These are phyloP conservation scores for Hypomesus transpacificus DNA, from an alignment of 2,113 vertebrate species.

Conservation along the genomic window DNA sequence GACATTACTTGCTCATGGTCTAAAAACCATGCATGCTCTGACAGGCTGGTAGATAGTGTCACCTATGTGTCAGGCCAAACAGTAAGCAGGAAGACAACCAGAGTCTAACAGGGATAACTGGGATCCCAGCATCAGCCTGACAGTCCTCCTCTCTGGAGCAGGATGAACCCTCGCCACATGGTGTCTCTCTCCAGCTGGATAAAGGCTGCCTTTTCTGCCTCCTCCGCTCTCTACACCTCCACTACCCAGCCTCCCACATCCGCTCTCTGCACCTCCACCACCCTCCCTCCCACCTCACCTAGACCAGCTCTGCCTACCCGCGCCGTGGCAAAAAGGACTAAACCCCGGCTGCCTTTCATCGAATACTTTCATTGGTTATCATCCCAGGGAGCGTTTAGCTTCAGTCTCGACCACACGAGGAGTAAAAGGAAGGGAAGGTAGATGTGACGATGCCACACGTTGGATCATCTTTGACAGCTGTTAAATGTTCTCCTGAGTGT, in stretches of 20 bases:
- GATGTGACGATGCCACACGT: constrained; percentile 48
- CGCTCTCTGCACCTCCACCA: too few relatives aligned
- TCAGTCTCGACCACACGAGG: neutral
- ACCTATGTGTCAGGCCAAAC: neutral
- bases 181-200: constrained; percentile 78
- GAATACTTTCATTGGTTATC: neutral
- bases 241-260: constrained; percentile 39
- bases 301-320: neutral
- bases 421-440: constrained; percentile 13
- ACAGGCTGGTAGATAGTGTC: too few relatives aligned
- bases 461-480: constrained; percentile 61
- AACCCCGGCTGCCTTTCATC: constrained; percentile 37
- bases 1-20: too few relatives aligned
- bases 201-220: constrained; percentile 52
- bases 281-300: constrained; percentile 20
- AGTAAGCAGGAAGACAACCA: neutral
- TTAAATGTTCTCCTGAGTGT: constrained; percentile 66
- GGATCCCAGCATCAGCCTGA: constrained; percentile 15
- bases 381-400: neutral
- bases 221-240: constrained; percentile 25
- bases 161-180: constrained; percentile 73
- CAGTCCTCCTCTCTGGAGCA: constrained; percentile 48
- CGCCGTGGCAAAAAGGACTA: constrained; percentile 18
- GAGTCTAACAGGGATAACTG: constrained; percentile 4
- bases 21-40: too few relatives aligned